Conservation (phyloP, 2,113 vertebrate genomes). For the Xenopus borealis region DNA sequence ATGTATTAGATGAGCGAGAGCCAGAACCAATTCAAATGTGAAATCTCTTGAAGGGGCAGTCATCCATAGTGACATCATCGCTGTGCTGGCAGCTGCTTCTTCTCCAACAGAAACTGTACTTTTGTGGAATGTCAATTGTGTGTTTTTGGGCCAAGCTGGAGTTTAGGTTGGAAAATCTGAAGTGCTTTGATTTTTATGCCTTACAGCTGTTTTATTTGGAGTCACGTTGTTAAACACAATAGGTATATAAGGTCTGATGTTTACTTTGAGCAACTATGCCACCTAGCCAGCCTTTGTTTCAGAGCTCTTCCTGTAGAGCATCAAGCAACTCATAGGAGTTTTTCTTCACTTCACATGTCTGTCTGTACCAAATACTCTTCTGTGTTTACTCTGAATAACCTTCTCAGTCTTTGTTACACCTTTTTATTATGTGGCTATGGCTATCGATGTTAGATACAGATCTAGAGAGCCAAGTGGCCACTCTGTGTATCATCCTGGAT, state of each 20-base stretch:
- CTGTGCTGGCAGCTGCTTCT: neutral
- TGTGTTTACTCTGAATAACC: neutral
- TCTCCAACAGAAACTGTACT: neutral
- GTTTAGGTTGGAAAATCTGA: neutral
- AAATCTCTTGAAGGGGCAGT: conserved; percentile 40
- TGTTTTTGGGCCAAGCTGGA: neutral
- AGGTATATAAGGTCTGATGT: neutral
- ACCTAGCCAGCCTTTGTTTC: too few relatives aligned
- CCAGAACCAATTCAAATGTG: conserved; percentile 83
- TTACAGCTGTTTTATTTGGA: conserved; percentile 5
- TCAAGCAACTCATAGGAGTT: neutral
- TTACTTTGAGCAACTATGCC: conserved; percentile 5
- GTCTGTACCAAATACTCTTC: neutral
- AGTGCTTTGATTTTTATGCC: neutral
- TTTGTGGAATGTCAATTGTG: neutral
- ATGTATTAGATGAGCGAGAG: conserved; percentile 89
- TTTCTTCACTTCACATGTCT: too few relatives aligned
- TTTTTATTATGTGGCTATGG: too few relatives aligned
- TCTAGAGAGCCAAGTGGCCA: too few relatives aligned
- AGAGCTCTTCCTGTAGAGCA: neutral
- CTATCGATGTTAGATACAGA: too few relatives aligned
- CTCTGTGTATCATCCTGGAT: too few relatives aligned
- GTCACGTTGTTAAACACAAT: neutral
- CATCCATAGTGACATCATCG: conserved; percentile 35
- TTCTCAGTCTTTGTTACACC: too few relatives aligned